A percentile compares a stretch with the other conserved stretches of the same genome.
Evolutionary conservation across 64 coral and sea anemone genomes (phyloP).

Genomic region (Montipora sp.): DNA sequence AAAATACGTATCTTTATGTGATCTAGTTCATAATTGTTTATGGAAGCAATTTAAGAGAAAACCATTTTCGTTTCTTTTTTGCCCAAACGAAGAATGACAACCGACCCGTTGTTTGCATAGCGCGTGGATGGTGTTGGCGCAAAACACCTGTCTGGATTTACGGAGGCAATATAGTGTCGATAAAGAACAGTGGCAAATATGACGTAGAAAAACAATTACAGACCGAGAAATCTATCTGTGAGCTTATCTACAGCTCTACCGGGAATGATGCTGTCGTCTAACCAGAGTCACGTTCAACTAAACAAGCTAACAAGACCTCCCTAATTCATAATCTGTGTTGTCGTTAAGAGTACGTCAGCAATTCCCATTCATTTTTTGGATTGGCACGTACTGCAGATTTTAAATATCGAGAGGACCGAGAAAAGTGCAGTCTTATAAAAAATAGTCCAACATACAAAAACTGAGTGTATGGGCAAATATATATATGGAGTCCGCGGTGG

Average conservation of each 20-base stretch:
- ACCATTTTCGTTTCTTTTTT: neutral
- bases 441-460: no score
- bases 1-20: neutral
- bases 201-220: neutral
- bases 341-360: no score
- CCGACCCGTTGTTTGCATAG: neutral
- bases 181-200: neutral
- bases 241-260: neutral
- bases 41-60: neutral
- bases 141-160: slow-evolving; percentile 9
- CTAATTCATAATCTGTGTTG: no score
- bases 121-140: neutral
- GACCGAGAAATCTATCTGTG: neutral
- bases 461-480: no score
- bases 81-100: neutral
- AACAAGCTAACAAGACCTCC: neutral
- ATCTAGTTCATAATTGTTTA: neutral
- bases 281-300: no score
- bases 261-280: no score
- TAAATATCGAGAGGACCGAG: no score
- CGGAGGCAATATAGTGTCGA: slow-evolving; percentile 8
- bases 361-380: no score
- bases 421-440: no score
- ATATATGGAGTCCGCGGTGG: no score
- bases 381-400: no score